Base-by-base conservation (phyloP, 1,140 invertebrate genomes). In the Anastrepha obliqua region DNA sequence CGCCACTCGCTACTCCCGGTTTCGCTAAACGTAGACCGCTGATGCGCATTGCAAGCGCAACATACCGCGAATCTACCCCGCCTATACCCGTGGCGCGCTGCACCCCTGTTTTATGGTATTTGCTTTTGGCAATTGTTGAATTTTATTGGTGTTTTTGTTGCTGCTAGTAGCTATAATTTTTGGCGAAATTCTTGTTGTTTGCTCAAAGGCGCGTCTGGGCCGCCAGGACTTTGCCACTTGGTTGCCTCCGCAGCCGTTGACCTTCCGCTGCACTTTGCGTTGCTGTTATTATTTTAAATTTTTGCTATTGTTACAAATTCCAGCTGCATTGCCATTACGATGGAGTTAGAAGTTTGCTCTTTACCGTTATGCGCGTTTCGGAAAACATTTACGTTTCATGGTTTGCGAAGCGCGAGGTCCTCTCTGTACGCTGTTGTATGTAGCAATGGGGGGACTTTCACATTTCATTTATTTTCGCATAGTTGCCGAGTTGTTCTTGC, bases 61-160 rank as follows among this genome's bases (percentile, higher is more conserved):
- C 29, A 29, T 29, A 29, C n/a, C 11, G 8, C 29, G 20, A 42
- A 15, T 74, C 29, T 29, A 29, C 29, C 29, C 29, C 29, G 29
- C 60, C 17, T 51, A 78, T 86, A 15, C 88, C 51, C 85, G 87
- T 87, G 59, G 62, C 88, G 70, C 89, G 85, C 67, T 88, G 88
- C 89, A 89, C 90, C 90, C 90, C 89, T 87, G 88, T 89, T 81
- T 74, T 55, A 51, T 81, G 74, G 47, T 11, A 81, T 81, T 81
- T 55, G 47, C 74, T 81, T 81, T 55, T 89, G 90, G 87, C 90
- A 89, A 85, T 87, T 87, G 87, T 55, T 87, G 87, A 86, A 88
- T 55, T n/a, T 70, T 44, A 3, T 39, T 55, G 47, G 44, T 81
- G 51, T 74, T 74, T 29, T 42, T 62, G 60, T 62, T 62, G 60